Percentiles rank a stretch among this genome's conserved stretches.
phyloP scores from a whole-genome alignment of 2,113 vertebrate species.

The Scomber japonicus region DNA sequence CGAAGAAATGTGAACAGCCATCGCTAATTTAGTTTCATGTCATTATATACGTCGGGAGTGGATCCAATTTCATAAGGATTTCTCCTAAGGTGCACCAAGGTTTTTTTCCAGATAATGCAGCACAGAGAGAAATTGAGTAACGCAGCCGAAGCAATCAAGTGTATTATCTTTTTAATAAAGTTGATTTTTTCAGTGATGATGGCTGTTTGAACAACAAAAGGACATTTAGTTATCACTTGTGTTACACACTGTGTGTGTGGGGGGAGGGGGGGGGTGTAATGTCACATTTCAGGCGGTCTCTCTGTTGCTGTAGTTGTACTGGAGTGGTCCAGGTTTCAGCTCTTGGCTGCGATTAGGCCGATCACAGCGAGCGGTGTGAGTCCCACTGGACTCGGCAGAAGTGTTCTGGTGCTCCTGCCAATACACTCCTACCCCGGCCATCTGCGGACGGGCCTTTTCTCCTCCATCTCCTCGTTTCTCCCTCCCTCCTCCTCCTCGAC shows the following conservation, averaged over 20 bases:
- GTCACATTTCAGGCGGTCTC: slow-evolving; percentile 70
- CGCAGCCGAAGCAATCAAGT: neutral
- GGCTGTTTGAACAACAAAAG: slow-evolving; percentile 69
- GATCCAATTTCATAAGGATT: slow-evolving; percentile 43
- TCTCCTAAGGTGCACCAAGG: slow-evolving; percentile 2
- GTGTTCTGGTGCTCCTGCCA: slow-evolving; percentile 83
- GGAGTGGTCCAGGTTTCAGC: slow-evolving; percentile 76
- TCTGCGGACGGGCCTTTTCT: slow-evolving; percentile 83
- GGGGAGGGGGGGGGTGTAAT: slow-evolving; percentile 30
- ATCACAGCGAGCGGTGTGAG: slow-evolving; percentile 77
- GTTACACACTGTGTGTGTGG: too few species aligned
- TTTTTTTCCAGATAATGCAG: slow-evolving; percentile 41
- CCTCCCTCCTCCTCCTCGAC: slow-evolving; percentile 57
- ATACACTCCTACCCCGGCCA: slow-evolving; percentile 84
- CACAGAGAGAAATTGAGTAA: slow-evolving; percentile 26
- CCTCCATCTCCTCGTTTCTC: slow-evolving; percentile 58
- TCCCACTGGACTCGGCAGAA: slow-evolving; percentile 83
- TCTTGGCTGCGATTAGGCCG: slow-evolving; percentile 77
- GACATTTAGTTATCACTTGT: slow-evolving; percentile 64
- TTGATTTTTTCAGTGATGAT: slow-evolving; percentile 28
- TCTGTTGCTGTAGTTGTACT: slow-evolving; percentile 67
- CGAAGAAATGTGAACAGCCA: slow-evolving; percentile 55
- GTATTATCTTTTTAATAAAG: slow-evolving; percentile 23
- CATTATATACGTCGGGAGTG: slow-evolving; percentile 39
- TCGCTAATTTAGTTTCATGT: slow-evolving; percentile 62